These are phyloP conservation scores for Aphrophora alni DNA, from an alignment of 2,888 invertebrate species.

Conservation along the genomic window DNA sequence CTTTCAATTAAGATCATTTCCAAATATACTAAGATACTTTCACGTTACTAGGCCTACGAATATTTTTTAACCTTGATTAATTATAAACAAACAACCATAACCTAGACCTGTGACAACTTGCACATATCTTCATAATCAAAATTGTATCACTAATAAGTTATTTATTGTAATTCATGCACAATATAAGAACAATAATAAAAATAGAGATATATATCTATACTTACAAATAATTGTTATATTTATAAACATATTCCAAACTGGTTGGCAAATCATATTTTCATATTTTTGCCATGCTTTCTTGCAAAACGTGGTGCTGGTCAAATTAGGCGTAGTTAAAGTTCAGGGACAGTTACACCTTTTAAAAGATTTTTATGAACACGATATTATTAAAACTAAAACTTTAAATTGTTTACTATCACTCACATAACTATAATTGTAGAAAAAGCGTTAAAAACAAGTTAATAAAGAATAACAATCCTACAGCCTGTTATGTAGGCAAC, in stretches of 20 bases:
- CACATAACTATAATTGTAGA: not conserved
- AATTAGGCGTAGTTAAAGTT: slow-evolving; percentile 5
- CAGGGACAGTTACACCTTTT: not conserved
- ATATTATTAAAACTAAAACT: not conserved
- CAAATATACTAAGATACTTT: not conserved
- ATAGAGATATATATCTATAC: not conserved
- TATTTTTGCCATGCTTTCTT: slow-evolving; percentile 9
- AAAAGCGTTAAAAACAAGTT: not conserved
- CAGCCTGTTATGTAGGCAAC: slow-evolving; percentile 47
- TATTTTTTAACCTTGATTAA: not conserved
- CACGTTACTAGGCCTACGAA: not conserved
- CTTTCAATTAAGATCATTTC: not conserved
- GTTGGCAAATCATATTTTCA: not conserved
- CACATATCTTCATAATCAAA: not conserved
- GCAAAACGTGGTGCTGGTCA: slow-evolving; percentile 2
- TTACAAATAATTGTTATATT: not conserved
- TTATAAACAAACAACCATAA: slow-evolving; percentile 7
- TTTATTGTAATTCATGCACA: no score
- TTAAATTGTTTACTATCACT: not conserved
- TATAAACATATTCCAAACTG: not conserved
- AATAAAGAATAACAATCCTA: slow-evolving; percentile 13
- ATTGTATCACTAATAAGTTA: no score
- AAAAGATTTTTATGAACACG: not conserved
- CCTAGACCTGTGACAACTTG: not conserved
- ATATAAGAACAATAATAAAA: no score